These are phyloP conservation scores for Ophion ellenae DNA, from an alignment of 2,888 invertebrate species.

Conservation along the genomic window DNA sequence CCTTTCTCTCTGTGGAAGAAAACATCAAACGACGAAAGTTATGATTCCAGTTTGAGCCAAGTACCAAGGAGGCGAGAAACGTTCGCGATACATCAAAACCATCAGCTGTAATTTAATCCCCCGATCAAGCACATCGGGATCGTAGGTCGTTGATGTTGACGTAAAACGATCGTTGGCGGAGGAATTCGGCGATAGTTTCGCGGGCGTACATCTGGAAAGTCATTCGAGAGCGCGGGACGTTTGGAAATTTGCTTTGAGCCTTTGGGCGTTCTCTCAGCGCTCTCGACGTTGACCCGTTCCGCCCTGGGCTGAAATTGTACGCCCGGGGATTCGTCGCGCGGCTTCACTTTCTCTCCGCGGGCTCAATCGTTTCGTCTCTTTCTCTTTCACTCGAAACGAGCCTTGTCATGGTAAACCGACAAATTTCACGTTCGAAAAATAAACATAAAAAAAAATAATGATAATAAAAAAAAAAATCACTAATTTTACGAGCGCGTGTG, in stretches of 20 bases:
- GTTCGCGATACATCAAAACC: not conserved
- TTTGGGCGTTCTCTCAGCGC: conserved; percentile 26
- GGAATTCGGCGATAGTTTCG: conserved; percentile 2
- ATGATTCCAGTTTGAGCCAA: not conserved
- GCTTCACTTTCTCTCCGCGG: conserved; percentile 60
- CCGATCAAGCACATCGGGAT: not conserved
- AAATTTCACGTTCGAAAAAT: conserved; percentile 22
- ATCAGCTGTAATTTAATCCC: not conserved
- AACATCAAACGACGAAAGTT: not conserved
- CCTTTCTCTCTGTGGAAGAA: not conserved
- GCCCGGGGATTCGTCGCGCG: conserved; percentile 46
- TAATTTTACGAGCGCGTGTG: conserved; percentile 20
- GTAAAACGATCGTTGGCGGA: conserved; percentile 16
- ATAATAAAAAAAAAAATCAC: not conserved
- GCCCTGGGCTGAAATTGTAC: conserved; percentile 62
- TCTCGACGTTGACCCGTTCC: conserved; percentile 43
- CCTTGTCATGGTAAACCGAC: conserved; percentile 6
- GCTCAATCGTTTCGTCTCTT: conserved; percentile 15
- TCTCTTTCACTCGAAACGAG: conserved; percentile 41
- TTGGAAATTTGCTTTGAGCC: conserved; percentile 58
- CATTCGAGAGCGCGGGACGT: conserved; percentile 1
- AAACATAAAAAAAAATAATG: not conserved
- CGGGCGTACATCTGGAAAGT: not conserved
- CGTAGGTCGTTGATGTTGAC: conserved; percentile 31
- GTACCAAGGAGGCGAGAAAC: not conserved